These are phyloP conservation scores for Meandrusa payeni DNA, from an alignment of 2,888 invertebrate species.

Conservation along the genomic window DNA sequence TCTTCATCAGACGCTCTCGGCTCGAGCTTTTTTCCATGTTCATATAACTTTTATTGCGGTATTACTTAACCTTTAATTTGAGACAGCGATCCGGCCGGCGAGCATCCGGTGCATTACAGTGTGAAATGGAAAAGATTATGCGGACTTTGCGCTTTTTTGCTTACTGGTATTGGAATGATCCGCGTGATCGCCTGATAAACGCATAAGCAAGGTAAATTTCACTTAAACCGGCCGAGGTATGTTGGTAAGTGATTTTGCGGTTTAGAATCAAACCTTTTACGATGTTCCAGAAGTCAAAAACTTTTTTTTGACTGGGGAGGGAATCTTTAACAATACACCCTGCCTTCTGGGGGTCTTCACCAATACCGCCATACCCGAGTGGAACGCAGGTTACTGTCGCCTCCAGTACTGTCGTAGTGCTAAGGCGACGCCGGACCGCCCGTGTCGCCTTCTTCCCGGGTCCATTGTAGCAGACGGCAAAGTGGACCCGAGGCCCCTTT, in stretches of 20 bases:
- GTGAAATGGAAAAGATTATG: conserved; percentile 15
- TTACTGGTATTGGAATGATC: conserved; percentile 8
- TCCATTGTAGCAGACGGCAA: too few relatives aligned
- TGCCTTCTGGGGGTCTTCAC: too few relatives aligned
- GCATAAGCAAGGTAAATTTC: not conserved
- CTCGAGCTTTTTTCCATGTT: conserved; percentile 6
- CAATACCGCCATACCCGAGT: too few relatives aligned
- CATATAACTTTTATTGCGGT: conserved; percentile 2
- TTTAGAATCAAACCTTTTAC: not conserved
- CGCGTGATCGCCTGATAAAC: conserved; percentile 7
- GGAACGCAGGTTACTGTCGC: too few relatives aligned
- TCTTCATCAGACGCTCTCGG: conserved; percentile 2
- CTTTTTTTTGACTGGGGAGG: too few relatives aligned
- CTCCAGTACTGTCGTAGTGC: too few relatives aligned
- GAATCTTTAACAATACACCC: too few relatives aligned
- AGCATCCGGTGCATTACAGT: conserved; percentile 1
- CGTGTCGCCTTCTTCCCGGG: too few relatives aligned
- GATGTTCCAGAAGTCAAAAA: too few relatives aligned
- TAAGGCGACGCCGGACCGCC: too few relatives aligned
- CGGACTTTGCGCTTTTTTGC: conserved; percentile 4
- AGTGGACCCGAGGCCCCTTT: too few relatives aligned
- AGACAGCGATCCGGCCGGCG: not conserved
- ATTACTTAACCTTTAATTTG: conserved; percentile 12
- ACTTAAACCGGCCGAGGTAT: not conserved
- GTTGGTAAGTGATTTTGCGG: conserved; percentile 1